Percentiles rank a stretch among this genome's conserved stretches.
Evolutionary conservation across 1,140 invertebrate genomes (phyloP).

Genomic region (Bombus haemorrhoidalis): DNA sequence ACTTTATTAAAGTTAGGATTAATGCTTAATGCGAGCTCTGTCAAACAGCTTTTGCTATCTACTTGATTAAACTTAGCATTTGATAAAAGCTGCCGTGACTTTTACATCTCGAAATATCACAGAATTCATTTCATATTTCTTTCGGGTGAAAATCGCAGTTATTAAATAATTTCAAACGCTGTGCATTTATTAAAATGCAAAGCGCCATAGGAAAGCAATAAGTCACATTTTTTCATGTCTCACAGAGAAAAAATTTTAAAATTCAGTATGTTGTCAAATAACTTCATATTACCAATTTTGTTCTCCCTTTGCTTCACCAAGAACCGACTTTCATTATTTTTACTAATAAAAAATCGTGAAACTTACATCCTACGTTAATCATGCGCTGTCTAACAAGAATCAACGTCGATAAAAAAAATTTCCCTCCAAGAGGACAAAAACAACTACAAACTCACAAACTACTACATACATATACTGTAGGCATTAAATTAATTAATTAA

Average conservation of each 20-base stretch:
- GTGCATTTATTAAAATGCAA: neutral
- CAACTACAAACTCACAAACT: neutral
- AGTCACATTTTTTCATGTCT: neutral
- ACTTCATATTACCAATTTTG: too few relatives aligned
- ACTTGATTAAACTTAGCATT: neutral
- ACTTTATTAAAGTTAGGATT: constrained; percentile 4
- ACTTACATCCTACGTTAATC: too few relatives aligned
- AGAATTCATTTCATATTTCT: neutral
- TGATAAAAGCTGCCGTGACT: neutral
- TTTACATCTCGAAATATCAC: neutral
- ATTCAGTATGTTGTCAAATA: too few relatives aligned
- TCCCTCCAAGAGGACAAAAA: too few relatives aligned
- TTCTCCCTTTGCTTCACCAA: too few relatives aligned
- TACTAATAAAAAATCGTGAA: too few relatives aligned
- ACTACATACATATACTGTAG: neutral
- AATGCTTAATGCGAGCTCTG: neutral
- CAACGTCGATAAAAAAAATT: neutral
- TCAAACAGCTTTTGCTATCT: too few relatives aligned
- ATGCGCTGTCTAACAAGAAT: too few relatives aligned
- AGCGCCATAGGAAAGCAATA: neutral
- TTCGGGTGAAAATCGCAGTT: neutral
- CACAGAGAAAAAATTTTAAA: too few relatives aligned
- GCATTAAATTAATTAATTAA: constrained; percentile 42
- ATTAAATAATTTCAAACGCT: neutral
- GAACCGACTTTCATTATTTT: too few relatives aligned